Percentiles rank a stretch among this genome's conserved stretches.
These are phyloP conservation scores for Tichodroma muraria DNA, from an alignment of 2,113 vertebrate species.

Conservation along the genomic window DNA sequence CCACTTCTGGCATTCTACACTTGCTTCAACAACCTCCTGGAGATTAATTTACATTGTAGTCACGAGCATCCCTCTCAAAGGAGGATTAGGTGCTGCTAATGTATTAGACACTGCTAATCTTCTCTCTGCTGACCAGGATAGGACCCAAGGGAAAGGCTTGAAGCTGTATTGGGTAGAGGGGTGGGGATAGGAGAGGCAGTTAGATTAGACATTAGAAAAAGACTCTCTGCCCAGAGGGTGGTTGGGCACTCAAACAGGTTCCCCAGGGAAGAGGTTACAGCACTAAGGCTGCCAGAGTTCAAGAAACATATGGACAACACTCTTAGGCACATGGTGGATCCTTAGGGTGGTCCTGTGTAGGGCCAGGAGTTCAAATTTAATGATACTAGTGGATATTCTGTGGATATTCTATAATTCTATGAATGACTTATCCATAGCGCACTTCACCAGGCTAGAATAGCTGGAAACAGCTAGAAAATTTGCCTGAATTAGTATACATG, in stretches of 20 bases:
- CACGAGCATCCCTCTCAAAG: background rate
- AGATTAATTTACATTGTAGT: background rate
- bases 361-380: background rate
- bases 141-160: background rate
- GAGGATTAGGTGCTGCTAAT: background rate
- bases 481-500: background rate
- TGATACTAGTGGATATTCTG: background rate
- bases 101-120: background rate
- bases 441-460: background rate
- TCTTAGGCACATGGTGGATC: background rate
- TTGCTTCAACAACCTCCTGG: background rate
- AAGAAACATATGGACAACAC: background rate
- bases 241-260: background rate
- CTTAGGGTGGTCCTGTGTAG: background rate
- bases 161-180: background rate
- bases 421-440: background rate
- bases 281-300: background rate
- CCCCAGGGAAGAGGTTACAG: background rate
- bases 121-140: background rate
- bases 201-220: background rate
- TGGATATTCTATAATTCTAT: background rate
- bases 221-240: background rate
- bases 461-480: background rate
- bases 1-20: background rate
- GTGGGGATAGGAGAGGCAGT: background rate